These are phyloP conservation scores for Platalea minor DNA, from an alignment of 2,797 vertebrate species.

Conservation along the genomic window DNA sequence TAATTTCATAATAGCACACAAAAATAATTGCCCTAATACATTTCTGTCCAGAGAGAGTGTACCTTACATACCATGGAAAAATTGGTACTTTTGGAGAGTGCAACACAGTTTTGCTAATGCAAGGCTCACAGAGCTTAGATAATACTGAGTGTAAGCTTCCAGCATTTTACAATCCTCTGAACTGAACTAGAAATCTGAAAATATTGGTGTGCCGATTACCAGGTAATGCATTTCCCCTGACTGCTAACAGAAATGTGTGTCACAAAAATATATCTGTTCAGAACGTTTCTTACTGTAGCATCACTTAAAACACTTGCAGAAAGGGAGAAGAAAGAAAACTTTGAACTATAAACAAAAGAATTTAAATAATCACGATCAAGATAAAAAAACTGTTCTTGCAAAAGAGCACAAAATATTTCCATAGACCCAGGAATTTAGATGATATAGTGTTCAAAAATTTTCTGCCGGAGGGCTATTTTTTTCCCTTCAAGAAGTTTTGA, in stretches of 20 bases:
- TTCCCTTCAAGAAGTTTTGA: background rate
- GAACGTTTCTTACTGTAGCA: background rate
- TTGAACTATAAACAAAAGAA: background rate
- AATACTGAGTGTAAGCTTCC: background rate
- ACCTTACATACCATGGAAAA: background rate
- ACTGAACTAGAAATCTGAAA: background rate
- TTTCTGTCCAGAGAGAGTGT: background rate
- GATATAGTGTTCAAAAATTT: background rate
- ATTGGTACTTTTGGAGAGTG: rapidly evolving
- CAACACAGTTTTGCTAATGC: background rate
- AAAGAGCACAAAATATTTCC: background rate
- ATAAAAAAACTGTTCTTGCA: background rate
- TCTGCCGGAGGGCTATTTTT: background rate
- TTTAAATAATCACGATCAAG: background rate
- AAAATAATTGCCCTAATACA: background rate
- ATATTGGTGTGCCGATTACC: background rate
- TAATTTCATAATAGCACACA: background rate
- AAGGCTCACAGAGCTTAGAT: background rate
- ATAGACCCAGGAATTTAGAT: background rate
- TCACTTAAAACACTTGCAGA: background rate
- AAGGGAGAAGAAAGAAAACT: background rate
- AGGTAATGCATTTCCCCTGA: background rate
- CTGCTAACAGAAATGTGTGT: background rate
- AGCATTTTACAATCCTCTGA: background rate
- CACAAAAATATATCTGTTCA: background rate